Base-by-base conservation (phyloP, 2,888 invertebrate species). In the Callimorpha dominula region DNA sequence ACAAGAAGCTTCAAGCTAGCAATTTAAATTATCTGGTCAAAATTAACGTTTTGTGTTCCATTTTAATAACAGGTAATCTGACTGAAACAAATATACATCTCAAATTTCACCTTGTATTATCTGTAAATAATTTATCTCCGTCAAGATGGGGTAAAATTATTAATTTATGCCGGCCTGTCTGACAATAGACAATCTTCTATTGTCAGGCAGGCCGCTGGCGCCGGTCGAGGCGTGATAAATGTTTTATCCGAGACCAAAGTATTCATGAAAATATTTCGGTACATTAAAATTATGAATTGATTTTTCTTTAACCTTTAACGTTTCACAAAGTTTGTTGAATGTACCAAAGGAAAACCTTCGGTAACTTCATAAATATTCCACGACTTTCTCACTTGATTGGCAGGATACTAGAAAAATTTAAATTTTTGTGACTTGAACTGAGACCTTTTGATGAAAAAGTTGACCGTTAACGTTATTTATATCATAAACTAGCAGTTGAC, bases 311-410 rank as follows among this genome's bases (percentile, higher is more conserved):
- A 62, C 57, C 54, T 71, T 70, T 64, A 65, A n/a, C 9, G 63
- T 72, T 76, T 40, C 42, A 60, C 65, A 62, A 70, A 63, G 68
- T 71, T 69, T 43, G 11, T 31, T 0, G 42, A 70, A 68, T 57
- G 52, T 62, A 65, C 65, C 62, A 77, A 70, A 71, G 66, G 46
- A 80, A 43, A 68, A 64, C n/a, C 15, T n/a, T 52, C n/a, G 50
- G 31, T 12, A 46, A 69, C 69, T 66, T 62, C 31, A 65, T 50
- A 42, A 72, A 78, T 73, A 65, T 54, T 65, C 68, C 42, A 65
- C 17, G 31, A 60, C 31, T 60, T 60, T 60, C 31, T 31, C 60
- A 31, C 31, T 57, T 14, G 60, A 60, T 60, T 60, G 60, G 60
- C 31, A 31, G 60, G 4, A 31, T 60, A 60, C 60, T 31, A 14